These are phyloP conservation scores for Salvelinus namaycush DNA, from an alignment of 2,113 vertebrate species.

Conservation along the genomic window DNA sequence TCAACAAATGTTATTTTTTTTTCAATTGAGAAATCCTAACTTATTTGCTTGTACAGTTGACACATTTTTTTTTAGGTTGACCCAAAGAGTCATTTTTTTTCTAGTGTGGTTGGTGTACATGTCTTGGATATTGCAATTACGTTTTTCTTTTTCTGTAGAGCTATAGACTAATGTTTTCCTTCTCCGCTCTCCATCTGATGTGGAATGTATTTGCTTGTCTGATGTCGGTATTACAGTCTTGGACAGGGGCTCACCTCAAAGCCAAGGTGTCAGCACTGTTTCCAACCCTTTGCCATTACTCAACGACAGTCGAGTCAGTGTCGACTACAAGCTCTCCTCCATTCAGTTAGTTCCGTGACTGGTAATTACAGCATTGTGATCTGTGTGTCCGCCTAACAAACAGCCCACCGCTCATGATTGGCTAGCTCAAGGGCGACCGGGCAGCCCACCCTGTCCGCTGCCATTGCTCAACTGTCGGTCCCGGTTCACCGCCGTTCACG, in stretches of 20 bases:
- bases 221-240: neutral
- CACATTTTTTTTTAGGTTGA: no score
- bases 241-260: constrained; percentile 35
- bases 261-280: constrained; percentile 33
- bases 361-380: constrained; percentile 51
- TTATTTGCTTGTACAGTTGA: no score
- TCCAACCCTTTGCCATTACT: constrained; percentile 19
- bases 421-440: constrained; percentile 33
- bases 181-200: neutral
- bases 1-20: no score
- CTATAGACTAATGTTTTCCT: neutral
- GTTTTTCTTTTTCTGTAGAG: neutral
- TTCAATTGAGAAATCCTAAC: no score
- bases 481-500: neutral
- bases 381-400: constrained; percentile 59
- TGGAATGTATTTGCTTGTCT: constrained; percentile 28
- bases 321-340: neutral
- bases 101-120: no score
- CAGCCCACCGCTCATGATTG: constrained; percentile 28
- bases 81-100: no score
- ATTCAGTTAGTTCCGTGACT: constrained; percentile 32
- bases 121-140: neutral
- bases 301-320: neutral
- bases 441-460: constrained; percentile 1
- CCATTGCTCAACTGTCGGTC: constrained; percentile 45